Evolutionary conservation across 37 sponge, comb jelly and placozoan species (phyloP), one percentile per base, ranked within the genome.

Genomic region (Ianthella basta): DNA sequence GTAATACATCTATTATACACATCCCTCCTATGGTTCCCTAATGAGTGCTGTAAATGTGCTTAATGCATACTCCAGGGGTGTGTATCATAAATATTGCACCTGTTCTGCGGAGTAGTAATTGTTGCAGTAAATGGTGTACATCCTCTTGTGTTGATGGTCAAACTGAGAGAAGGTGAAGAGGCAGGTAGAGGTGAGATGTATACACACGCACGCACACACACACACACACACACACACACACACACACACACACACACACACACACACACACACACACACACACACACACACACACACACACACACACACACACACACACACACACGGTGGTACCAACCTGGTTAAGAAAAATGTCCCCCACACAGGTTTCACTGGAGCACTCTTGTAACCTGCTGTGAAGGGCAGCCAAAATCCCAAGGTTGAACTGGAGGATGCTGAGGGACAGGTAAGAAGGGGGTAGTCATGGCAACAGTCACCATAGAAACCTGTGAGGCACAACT

Each of bases 71-170:
- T 8, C 3, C 50, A 44, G 3, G 50, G 8, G 6, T 8, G n/a
- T n/a, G 8, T 44, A 3, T 10, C 50, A 44, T 44, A 8, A 44
- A 4, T 19, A 15, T 6, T 44, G 12, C 0, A 84, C 50, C 56
- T 35, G 30, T 56, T 97, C 95, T 44, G 93, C 95, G 12, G 91
- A 68, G 84, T 95, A 93, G 66, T 95, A 95, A 79, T 95, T 95
- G 73, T 86, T 92, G 67, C 98, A 97, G 86, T 97, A 97, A 30
- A 95, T 92, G 32, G 95, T 84, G 37, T 97, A 97, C 81, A 97
- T 92, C 44, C 89, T 90, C 83, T 89, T 90, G 85, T 93, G 87
- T 19, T 83, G 70, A 39, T 90, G 94, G 37, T 88, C 86, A 78
- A 93, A 93, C 94, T 93, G 82, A 35, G 82, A 23, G 27, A 25